Percentiles rank a stretch among this genome's conserved stretches.
These are phyloP conservation scores for Tenualosa ilisha DNA, from an alignment of 2,797 vertebrate genomes.

Conservation along the genomic window DNA sequence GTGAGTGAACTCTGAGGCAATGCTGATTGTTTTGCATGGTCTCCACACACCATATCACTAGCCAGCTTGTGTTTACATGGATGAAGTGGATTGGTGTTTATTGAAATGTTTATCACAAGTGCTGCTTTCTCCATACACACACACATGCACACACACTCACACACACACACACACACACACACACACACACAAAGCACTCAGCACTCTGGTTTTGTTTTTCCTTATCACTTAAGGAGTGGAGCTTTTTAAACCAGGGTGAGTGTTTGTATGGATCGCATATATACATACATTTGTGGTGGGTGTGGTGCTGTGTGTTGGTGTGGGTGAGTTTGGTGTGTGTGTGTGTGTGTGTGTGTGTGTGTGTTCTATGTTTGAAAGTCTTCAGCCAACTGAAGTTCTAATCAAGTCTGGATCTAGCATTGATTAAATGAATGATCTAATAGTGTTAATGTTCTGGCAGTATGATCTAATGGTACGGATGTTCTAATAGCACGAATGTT, in stretches of 20 bases:
- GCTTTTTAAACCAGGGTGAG: not conserved
- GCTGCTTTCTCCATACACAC: conserved; percentile 45
- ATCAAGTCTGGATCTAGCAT: too few relatives aligned
- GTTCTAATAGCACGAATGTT: too few relatives aligned
- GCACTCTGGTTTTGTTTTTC: not conserved
- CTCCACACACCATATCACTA: not conserved
- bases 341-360: too few relatives aligned
- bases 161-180: conserved; percentile 12
- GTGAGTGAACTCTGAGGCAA: not conserved
- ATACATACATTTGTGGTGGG: not conserved
- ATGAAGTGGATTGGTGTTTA: conserved; percentile 48
- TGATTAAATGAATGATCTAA: too few relatives aligned
- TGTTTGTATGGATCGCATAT: not conserved
- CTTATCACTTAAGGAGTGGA: not conserved
- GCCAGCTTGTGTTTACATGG: conserved; percentile 35
- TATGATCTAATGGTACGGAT: too few relatives aligned
- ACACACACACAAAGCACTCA: not conserved
- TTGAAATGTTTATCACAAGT: conserved; percentile 54
- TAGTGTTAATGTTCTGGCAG: too few relatives aligned
- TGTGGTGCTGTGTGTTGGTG: too few relatives aligned
- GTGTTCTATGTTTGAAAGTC: too few relatives aligned
- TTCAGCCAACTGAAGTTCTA: too few relatives aligned
- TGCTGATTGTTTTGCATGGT: not conserved
- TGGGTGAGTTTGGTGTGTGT: too few relatives aligned
- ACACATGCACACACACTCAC: conserved; percentile 40